Evolutionary conservation across 53 echinoderm and acorn worm genomes (phyloP).

Genomic region (Paelopatides confundens): DNA sequence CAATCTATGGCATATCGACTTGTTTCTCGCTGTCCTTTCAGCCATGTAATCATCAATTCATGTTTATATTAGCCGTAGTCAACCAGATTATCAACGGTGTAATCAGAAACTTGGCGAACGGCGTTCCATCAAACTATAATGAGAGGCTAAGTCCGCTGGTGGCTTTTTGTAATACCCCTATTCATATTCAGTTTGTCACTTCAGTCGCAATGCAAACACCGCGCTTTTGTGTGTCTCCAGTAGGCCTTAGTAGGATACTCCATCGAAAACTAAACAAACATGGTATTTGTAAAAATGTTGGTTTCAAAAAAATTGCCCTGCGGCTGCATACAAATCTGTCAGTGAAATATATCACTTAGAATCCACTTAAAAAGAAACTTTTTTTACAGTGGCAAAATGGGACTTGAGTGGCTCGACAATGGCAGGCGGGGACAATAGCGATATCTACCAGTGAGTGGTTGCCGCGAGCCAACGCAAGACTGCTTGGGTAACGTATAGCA

Average conservation of each 20-base stretch:
- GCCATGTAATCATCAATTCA: conserved; percentile 42
- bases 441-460: conserved; percentile 46
- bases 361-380: conserved; percentile 44
- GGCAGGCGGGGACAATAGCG: conserved; percentile 47
- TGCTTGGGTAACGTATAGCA: conserved; percentile 34
- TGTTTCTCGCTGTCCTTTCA: conserved; percentile 28
- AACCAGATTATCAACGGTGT: conserved; percentile 44
- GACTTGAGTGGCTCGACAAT: conserved; percentile 21
- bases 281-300: conserved; percentile 53
- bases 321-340: conserved; percentile 51
- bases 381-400: conserved; percentile 54
- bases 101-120: conserved; percentile 42
- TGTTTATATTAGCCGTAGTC: conserved; percentile 56
- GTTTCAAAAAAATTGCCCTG: conserved; percentile 42
- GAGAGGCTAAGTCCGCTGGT: conserved; percentile 32
- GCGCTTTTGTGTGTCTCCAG: conserved; percentile 38
- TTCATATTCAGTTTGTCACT: conserved; percentile 39
- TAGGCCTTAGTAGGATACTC: conserved; percentile 26
- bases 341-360: conserved; percentile 59
- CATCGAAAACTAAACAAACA: conserved; percentile 52
- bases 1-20: conserved; percentile 12
- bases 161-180: neutral
- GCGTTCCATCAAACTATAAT: conserved; percentile 21
- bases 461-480: conserved; percentile 37
- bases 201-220: conserved; percentile 25